These are phyloP conservation scores for Xestobium rufovillosum DNA, from an alignment of 2,888 invertebrate species.

Conservation along the genomic window DNA sequence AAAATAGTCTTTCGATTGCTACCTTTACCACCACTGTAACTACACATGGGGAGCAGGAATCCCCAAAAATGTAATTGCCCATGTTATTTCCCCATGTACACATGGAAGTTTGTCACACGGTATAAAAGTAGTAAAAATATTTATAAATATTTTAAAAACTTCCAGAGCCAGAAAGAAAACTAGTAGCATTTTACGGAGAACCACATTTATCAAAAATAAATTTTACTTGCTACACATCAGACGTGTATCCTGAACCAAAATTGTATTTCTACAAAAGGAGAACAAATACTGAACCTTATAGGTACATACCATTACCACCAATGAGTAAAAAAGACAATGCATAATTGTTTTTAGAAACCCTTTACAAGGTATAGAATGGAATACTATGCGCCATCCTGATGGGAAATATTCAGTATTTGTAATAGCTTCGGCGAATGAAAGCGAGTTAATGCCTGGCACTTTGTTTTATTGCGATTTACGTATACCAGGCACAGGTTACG, in stretches of 20 bases:
- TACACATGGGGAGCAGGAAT: no score
- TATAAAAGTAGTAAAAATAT: no score
- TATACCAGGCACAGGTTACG: conserved; percentile 42
- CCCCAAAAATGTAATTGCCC: no score
- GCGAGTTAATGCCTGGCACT: conserved; percentile 33
- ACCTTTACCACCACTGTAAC: no score
- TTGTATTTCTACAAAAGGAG: conserved; percentile 38
- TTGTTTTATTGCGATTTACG: conserved; percentile 40
- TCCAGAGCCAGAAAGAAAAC: conserved; percentile 38
- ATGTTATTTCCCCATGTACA: no score
- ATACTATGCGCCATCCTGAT: conserved; percentile 31
- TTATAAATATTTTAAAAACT: conserved; percentile 14
- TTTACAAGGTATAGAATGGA: conserved; percentile 38
- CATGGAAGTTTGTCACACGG: no score
- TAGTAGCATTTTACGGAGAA: conserved; percentile 31
- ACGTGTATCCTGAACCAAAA: conserved; percentile 42
- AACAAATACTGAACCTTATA: conserved; percentile 10
- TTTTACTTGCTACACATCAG: conserved; percentile 41
- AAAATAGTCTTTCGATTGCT: no score
- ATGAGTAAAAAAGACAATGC: no score
- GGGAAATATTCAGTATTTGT: conserved; percentile 35
- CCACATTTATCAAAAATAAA: conserved; percentile 38
- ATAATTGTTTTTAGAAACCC: conserved; percentile 32
- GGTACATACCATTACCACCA: no score
- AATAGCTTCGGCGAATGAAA: conserved; percentile 30